Evolutionary conservation across 2,888 invertebrate species (phyloP).

Genomic region (Anaspis maculata): DNA sequence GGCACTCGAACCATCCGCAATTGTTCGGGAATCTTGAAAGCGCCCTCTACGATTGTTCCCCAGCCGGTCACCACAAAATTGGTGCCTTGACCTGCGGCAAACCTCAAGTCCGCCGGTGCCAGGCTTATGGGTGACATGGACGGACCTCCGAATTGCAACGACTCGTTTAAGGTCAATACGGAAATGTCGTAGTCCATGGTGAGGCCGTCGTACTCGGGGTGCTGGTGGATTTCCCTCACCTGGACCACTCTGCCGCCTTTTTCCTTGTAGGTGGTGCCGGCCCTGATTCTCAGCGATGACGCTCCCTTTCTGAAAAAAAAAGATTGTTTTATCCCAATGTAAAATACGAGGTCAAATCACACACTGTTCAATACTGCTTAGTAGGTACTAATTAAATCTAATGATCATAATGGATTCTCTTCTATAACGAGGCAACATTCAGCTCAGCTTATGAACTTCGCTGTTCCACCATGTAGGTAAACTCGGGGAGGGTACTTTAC

Average conservation of each 20-base stretch:
- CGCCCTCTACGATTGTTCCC: conserved; percentile 15
- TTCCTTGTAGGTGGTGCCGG: not conserved
- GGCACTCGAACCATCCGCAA: conserved; percentile 18
- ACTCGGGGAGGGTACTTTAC: too few relatives aligned
- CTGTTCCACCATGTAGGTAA: too few relatives aligned
- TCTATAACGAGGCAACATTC: too few relatives aligned
- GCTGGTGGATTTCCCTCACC: conserved; percentile 2
- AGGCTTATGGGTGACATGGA: conserved; percentile 2
- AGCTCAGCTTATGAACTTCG: too few relatives aligned
- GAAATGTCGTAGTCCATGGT: conserved; percentile 11
- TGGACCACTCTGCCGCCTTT: conserved; percentile 3
- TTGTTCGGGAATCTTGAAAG: conserved; percentile 5
- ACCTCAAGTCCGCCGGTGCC: too few relatives aligned
- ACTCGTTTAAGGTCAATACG: conserved; percentile 1
- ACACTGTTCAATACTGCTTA: too few relatives aligned
- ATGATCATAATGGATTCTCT: too few relatives aligned
- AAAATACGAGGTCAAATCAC: too few relatives aligned
- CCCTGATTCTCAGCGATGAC: too few relatives aligned
- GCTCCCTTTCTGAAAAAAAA: too few relatives aligned
- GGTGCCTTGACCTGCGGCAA: not conserved
- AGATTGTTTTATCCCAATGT: too few relatives aligned
- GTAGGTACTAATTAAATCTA: too few relatives aligned
- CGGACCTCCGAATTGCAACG: conserved; percentile 1
- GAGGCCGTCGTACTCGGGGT: conserved; percentile 1
- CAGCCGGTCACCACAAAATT: conserved; percentile 15